A percentile compares a stretch with the other conserved stretches of the same genome.
phyloP scores from a whole-genome alignment of 2,797 vertebrate species.

The Smutsia gigantea region DNA sequence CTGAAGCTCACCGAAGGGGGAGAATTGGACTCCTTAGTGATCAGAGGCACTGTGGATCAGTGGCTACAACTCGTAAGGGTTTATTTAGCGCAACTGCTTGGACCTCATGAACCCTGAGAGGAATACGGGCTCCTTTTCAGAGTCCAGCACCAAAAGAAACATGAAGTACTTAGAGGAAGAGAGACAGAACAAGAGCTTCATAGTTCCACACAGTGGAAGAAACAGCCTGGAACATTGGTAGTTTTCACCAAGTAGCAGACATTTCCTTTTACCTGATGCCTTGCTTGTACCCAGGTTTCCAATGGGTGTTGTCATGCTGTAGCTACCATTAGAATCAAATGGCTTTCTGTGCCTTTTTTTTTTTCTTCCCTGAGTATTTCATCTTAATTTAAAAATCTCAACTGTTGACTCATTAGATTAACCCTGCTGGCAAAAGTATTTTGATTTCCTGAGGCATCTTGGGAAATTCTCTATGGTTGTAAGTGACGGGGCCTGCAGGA shows the following conservation, averaged over 20 bases:
- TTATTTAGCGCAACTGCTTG: slow-evolving; percentile 4
- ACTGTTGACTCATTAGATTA: slow-evolving; percentile 84
- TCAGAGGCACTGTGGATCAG: background rate
- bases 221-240: slow-evolving; percentile 49
- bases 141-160: background rate
- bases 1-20: background rate
- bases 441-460: slow-evolving; percentile 82
- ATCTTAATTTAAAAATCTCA: slow-evolving; percentile 78
- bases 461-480: slow-evolving; percentile 82
- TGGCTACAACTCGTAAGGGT: background rate
- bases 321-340: slow-evolving; percentile 81
- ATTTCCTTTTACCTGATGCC: slow-evolving; percentile 77
- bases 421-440: slow-evolving; percentile 82
- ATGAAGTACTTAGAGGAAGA: background rate
- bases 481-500: slow-evolving; percentile 81
- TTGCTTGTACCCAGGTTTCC: slow-evolving; percentile 70
- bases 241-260: slow-evolving; percentile 67
- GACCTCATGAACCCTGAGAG: background rate
- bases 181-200: slow-evolving; percentile 62
- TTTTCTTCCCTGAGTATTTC: slow-evolving; percentile 70
- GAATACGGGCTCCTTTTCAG: background rate
- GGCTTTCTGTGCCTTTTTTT: slow-evolving; percentile 77
- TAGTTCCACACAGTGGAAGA: slow-evolving; percentile 66
- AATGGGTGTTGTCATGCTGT: slow-evolving; percentile 77
- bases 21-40: background rate